Percentiles rank a stretch among this genome's conserved stretches.
These are phyloP conservation scores for Odontamblyopus lacepedii DNA, from an alignment of 2,797 vertebrate genomes.

Conservation along the genomic window DNA sequence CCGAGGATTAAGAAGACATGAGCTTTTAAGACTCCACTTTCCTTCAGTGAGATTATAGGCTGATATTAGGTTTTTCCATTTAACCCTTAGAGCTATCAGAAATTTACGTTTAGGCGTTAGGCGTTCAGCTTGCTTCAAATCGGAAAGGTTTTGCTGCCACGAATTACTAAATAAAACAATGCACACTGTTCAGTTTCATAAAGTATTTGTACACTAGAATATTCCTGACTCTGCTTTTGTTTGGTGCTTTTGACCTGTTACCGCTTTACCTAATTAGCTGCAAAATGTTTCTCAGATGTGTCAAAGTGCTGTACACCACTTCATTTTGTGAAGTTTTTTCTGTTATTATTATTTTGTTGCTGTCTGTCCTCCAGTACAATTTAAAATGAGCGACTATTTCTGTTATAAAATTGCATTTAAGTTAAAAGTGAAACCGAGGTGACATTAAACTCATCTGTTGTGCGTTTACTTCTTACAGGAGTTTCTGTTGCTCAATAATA, in stretches of 20 bases:
- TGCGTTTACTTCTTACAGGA: too few relatives aligned
- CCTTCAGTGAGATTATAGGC: background rate
- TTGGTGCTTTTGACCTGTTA: background rate
- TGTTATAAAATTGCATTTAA: too few relatives aligned
- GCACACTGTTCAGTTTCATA: background rate
- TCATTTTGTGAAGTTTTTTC: background rate
- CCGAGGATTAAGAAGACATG: conserved; percentile 20
- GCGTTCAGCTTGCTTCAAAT: background rate
- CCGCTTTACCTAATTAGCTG: background rate
- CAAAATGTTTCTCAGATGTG: background rate
- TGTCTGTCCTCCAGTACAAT: too few relatives aligned
- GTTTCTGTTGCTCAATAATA: too few relatives aligned
- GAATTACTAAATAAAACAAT: background rate
- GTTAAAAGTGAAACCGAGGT: too few relatives aligned
- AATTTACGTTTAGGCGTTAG: background rate
- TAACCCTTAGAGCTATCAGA: background rate
- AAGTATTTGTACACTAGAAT: background rate
- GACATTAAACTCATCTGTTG: too few relatives aligned
- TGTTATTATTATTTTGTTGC: background rate
- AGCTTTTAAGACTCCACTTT: conserved; percentile 6
- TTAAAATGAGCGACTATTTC: too few relatives aligned
- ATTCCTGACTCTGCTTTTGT: too few relatives aligned
- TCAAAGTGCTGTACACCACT: background rate
- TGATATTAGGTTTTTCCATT: background rate
- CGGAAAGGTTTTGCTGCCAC: background rate